Evolutionary conservation across 2,797 vertebrate genomes (phyloP).

Genomic region (Balearica regulorum): DNA sequence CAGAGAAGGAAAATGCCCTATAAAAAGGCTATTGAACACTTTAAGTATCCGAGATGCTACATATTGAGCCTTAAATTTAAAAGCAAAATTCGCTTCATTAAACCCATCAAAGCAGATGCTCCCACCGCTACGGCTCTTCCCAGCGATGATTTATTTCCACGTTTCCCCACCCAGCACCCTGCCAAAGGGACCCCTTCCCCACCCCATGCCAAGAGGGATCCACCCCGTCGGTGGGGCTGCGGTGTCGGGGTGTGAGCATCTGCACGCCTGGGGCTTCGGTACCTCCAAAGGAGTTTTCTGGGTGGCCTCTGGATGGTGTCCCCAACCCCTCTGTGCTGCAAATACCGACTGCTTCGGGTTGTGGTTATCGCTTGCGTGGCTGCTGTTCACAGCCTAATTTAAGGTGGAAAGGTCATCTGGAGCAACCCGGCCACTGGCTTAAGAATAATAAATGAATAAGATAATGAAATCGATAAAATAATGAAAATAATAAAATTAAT

Average conservation of each 20-base stretch:
- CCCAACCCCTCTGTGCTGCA: background rate
- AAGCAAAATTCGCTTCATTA: background rate
- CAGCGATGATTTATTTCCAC: background rate
- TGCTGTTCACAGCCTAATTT: too few species aligned
- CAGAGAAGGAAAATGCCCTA: background rate
- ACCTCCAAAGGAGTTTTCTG: background rate
- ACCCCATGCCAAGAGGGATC: background rate
- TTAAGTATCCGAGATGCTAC: background rate
- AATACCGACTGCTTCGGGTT: fast-evolving
- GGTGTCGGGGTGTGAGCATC: too few species aligned
- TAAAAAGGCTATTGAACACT: background rate
- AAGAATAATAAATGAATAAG: background rate
- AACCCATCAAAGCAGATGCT: background rate
- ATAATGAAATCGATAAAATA: background rate
- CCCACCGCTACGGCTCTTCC: background rate
- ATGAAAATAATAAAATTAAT: background rate
- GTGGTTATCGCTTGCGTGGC: background rate
- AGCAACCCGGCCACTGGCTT: background rate
- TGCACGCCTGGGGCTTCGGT: background rate
- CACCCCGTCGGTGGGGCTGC: background rate
- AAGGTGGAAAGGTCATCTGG: background rate
- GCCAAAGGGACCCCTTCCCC: background rate
- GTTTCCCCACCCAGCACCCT: background rate
- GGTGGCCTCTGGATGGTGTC: background rate
- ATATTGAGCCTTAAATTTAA: background rate